phyloP scores from a whole-genome alignment of 2,113 vertebrate species.

The Leucopsar rothschildi region DNA sequence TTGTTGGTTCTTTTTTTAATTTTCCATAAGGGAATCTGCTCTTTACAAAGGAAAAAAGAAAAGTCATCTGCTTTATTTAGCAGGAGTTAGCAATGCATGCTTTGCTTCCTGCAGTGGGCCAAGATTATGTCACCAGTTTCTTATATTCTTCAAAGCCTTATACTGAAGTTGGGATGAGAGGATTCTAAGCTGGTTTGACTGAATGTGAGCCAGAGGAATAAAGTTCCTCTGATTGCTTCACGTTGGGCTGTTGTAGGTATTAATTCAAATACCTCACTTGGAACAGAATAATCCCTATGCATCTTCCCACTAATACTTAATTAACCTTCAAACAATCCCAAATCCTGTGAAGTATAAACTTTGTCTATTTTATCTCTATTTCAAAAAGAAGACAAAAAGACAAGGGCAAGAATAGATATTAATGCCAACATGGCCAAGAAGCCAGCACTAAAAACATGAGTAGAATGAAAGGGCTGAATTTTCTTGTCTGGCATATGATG shows the following conservation, averaged over 20 bases:
- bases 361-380: neutral
- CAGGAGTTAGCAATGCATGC: neutral
- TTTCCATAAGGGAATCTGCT: conserved; percentile 4
- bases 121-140: neutral
- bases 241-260: neutral
- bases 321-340: neutral
- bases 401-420: neutral
- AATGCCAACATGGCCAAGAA: neutral
- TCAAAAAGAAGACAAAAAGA: neutral
- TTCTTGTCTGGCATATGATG: neutral
- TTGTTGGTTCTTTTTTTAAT: neutral
- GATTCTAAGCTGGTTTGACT: neutral
- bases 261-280: neutral
- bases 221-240: neutral
- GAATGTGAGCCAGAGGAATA: neutral
- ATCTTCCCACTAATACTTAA: neutral
- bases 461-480: neutral
- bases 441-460: neutral
- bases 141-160: neutral
- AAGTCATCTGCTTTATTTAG: conserved; percentile 33
- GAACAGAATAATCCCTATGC: neutral
- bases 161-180: neutral
- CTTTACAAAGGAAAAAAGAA: neutral
- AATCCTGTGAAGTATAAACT: neutral
- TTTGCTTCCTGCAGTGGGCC: neutral